A percentile compares a stretch with the other conserved stretches of the same genome.
Evolutionary conservation across 2,797 vertebrate genomes (phyloP).

Genomic region (Uromys caudimaculatus): DNA sequence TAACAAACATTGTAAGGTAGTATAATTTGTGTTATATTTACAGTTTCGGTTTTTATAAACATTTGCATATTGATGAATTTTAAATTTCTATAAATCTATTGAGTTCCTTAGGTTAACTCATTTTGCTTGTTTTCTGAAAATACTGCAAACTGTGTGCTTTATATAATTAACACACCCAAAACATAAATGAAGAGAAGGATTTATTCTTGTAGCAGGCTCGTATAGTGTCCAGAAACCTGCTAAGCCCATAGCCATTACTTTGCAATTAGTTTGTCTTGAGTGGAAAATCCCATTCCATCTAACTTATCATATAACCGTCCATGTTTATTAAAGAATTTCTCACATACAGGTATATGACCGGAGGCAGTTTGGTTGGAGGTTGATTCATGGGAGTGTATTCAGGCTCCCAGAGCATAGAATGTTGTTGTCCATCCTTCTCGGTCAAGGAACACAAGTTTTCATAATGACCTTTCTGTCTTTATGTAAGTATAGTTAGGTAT

Average conservation of each 20-base stretch:
- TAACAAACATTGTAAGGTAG: neutral
- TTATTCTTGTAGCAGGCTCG: constrained; percentile 37
- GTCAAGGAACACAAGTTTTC: constrained; percentile 95
- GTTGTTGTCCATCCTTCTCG: constrained; percentile 94
- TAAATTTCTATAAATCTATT: constrained; percentile 44
- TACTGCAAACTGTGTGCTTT: constrained; percentile 6
- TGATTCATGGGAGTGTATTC: constrained; percentile 94
- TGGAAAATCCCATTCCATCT: constrained; percentile 79
- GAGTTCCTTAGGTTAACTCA: constrained; percentile 45
- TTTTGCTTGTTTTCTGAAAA: constrained; percentile 62
- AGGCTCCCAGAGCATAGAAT: constrained; percentile 93
- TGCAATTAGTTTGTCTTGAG: constrained; percentile 80
- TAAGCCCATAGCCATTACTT: constrained; percentile 76
- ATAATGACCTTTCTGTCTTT: constrained; percentile 96
- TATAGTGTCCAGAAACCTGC: constrained; percentile 65
- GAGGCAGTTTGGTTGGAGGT: constrained; percentile 96
- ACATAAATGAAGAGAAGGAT: neutral
- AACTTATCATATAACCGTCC: constrained; percentile 41
- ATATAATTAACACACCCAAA: constrained; percentile 31
- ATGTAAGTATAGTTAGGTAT: constrained; percentile 89
- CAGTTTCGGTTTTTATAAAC: constrained; percentile 17
- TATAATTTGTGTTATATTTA: constrained; percentile 33
- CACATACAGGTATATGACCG: constrained; percentile 91
- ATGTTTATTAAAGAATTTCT: constrained; percentile 68
- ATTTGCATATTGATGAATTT: constrained; percentile 42